Evolutionary conservation across 1,140 invertebrate genomes (phyloP), one percentile per base, ranked within the genome.

Genomic region (Drosophila burlai): DNA sequence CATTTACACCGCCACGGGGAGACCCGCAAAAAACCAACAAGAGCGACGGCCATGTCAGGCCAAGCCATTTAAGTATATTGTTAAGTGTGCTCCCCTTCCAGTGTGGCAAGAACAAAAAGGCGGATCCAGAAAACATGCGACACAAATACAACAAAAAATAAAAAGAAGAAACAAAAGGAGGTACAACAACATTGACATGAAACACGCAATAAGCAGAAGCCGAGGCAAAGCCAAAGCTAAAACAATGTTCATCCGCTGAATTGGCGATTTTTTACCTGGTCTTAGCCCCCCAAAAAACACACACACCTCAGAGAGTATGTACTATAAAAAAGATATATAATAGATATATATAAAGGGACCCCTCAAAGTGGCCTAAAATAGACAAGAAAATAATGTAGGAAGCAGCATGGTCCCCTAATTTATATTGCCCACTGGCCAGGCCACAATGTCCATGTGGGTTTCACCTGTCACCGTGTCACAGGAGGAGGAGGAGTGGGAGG

Each of bases 11-110:
- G 63, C 54, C 58, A 49, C 2, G 47, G 49, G 57, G 62, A 52
- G 73, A 52, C 61, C 78, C 71, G 49, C 62, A 73, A 69, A 68
- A 80, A 66, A 75, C 46, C 63, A 79, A 82, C 63, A 58, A 36
- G 31, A 68, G 31, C 42, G 18, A 43, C 26, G 46, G 13, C 45
- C 49, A 47, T 52, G 36, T 69, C 60, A 65, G 71, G 73, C 61
- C 69, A 72, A 80, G 81, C 79, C 74, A 89, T 89, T 87, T 87
- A 89, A 87, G 84, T 81, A 87, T 79, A 80, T 81, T 87, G 83
- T 87, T 87, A 79, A 83, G 75, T 83, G 84, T 57, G 61, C 38
- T 42, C 50, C 57, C 26, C 29, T 52, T 16, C 34, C 60, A 18
- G 50, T 71, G 49, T 36, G 47, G 55, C 63, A 60, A 52, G 60